Evolutionary conservation across 1,140 invertebrate genomes (phyloP).

Genomic region (Neoseiulus cucumeris): DNA sequence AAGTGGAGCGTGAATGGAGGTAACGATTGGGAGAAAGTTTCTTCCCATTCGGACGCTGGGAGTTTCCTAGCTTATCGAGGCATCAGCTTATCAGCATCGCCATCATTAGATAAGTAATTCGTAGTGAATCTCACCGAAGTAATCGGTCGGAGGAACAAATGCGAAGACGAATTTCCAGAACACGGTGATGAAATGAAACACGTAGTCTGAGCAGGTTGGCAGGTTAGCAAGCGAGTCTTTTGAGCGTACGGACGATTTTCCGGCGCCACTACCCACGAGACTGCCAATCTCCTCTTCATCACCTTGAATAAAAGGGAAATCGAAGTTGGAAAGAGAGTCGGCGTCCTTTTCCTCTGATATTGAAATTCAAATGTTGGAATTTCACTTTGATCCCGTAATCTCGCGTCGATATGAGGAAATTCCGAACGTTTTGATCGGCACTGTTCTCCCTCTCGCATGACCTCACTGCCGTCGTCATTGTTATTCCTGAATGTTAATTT

Average conservation of each 20-base stretch:
- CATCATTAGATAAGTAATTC: too few species aligned
- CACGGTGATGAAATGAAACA: slow-evolving; percentile 83
- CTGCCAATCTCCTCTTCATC: slow-evolving; percentile 9
- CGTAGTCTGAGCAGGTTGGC: slow-evolving; percentile 71
- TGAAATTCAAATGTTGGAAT: too few species aligned
- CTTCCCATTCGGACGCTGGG: too few species aligned
- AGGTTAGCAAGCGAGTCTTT: slow-evolving; percentile 22
- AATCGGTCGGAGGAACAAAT: slow-evolving; percentile 91
- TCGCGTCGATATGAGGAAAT: too few species aligned
- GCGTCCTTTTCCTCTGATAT: too few species aligned
- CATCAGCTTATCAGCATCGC: neutral
- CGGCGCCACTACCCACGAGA: slow-evolving; percentile 19
- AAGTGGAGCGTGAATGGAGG: neutral
- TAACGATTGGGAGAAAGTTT: neutral
- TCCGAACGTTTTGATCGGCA: too few species aligned
- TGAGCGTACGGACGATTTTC: slow-evolving; percentile 21
- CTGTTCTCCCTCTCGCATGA: too few species aligned
- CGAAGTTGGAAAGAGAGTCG: neutral
- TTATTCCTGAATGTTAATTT: too few species aligned
- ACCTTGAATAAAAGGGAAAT: neutral
- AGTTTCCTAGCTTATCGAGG: too few species aligned
- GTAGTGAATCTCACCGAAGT: slow-evolving; percentile 17
- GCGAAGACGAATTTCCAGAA: slow-evolving; percentile 97
- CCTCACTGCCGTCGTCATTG: too few species aligned
- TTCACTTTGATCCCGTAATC: too few species aligned